Base-by-base conservation (phyloP, 2,113 vertebrate genomes). In the Laticauda colubrina region DNA sequence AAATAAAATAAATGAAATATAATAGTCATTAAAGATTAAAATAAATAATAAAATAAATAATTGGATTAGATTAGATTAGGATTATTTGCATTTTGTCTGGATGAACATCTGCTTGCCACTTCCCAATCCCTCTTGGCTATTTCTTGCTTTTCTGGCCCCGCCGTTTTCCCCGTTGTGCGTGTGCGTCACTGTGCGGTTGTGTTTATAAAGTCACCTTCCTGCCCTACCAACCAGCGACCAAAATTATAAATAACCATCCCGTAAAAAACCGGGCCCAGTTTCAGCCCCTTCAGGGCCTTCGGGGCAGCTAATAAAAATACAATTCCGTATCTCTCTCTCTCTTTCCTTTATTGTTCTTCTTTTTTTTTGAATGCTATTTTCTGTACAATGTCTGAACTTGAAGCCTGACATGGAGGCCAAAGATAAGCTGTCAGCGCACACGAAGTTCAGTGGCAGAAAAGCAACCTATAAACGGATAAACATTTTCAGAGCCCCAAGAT, bases 401-500 rank as follows among this genome's bases (percentile, higher is more conserved):
- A 20, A 23, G 34, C 1, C 64, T 89, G n/a, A 20, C 39, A 51
- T 23, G 24, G 9, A 86, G 85, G 87, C 56, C 87, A 53, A 5
- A 0, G 64, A 93, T 89, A 39, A 91, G 69, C 69, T 12, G 10
- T 21, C 34, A n/a, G 20, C 55, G 61, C 87, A 53, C 18, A 53
- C 23, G 9, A 1, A 0, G 53, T 2, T 24, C 4, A 0, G 6
- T 0, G 0, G 3, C 10, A 57, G n/a, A 64, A 85, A 12, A 9
- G 10, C 39, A 20, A 21, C 0, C 26, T 87, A 53, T 92, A 87
- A 24, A 24, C 1, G 29, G 54, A 1, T 2, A 61, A 90, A 64
- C 93, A 20, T 0, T 59, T 94, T 3, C 2, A 0, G 86, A 89
- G 90, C 90, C 94, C 88, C 59, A 21, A 90, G 86, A 94, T 59